phyloP scores from a whole-genome alignment of 2,888 invertebrate genomes.

The Alitta virens region DNA sequence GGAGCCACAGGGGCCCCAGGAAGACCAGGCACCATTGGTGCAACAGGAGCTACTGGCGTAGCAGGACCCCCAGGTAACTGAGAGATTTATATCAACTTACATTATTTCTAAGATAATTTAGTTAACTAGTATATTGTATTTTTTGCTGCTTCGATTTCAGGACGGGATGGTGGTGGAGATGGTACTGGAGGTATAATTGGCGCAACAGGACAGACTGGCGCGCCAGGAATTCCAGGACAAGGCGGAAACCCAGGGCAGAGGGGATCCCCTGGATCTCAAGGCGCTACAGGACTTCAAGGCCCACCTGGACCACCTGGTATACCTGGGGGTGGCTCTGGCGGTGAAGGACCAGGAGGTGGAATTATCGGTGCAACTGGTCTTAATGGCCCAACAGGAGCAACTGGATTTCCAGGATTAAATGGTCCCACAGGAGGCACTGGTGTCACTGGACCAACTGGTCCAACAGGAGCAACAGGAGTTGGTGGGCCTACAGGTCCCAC shows the following conservation, averaged over 20 bases:
- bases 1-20: neutral
- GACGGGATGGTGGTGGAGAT: neutral
- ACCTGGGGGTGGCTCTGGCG: conserved; percentile 5
- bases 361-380: conserved; percentile 11
- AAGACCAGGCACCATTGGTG: neutral
- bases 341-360: conserved; percentile 13
- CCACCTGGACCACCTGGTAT: conserved; percentile 1
- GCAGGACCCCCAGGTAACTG: neutral
- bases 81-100: no score
- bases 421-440: conserved; percentile 12
- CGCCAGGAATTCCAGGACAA: conserved; percentile 1
- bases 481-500: conserved; percentile 19
- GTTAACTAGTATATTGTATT: no score
- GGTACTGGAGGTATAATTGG: conserved; percentile 14
- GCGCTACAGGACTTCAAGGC: conserved; percentile 10
- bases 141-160: no score
- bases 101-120: no score
- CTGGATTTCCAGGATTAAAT: conserved; percentile 4
- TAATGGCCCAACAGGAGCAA: conserved; percentile 14
- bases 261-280: neutral
- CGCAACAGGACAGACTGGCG: conserved; percentile 5
- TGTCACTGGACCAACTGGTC: conserved; percentile 11
- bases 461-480: conserved; percentile 8
- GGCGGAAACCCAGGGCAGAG: conserved; percentile 8
- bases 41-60: neutral